Conservation (phyloP, 2,888 invertebrate species). For the Neoascia interrupta region DNA sequence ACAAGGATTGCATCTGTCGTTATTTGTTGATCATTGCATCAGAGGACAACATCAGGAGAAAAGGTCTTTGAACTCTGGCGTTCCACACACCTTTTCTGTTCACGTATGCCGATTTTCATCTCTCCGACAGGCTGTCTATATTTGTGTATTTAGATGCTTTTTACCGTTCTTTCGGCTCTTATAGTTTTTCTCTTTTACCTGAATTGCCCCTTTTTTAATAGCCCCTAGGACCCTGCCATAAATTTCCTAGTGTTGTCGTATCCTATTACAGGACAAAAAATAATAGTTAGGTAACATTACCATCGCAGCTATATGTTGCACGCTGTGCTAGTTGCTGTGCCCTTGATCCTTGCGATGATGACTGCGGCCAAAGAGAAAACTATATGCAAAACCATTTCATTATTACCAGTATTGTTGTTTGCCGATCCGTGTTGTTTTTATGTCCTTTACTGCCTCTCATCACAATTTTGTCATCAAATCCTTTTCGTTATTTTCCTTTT, state of each 20-base stretch:
- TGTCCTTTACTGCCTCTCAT: constrained; percentile 38
- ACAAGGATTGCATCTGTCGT: constrained; percentile 61
- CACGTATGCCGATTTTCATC: constrained; percentile 14
- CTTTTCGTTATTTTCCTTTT: constrained; percentile 21
- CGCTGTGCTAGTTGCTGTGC: constrained; percentile 23
- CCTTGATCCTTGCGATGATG: constrained; percentile 24
- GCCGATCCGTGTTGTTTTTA: constrained; percentile 7
- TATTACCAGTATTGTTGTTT: constrained; percentile 28
- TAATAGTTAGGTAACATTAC: constrained; percentile 10
- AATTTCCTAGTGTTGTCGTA: constrained; percentile 38
- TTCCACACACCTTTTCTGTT: constrained; percentile 2
- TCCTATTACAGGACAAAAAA: constrained; percentile 29
- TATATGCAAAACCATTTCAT: constrained; percentile 57
- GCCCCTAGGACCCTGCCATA: constrained; percentile 29
- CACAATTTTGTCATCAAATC: constrained; percentile 48
- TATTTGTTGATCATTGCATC: constrained; percentile 68
- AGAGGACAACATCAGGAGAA: constrained; percentile 56
- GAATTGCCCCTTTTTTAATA: constrained; percentile 16
- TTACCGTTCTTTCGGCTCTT: constrained; percentile 44
- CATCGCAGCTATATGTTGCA: not conserved
- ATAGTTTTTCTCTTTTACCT: constrained; percentile 30
- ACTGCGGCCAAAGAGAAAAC: constrained; percentile 24
- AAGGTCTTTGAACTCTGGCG: constrained; percentile 61
- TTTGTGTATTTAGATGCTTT: constrained; percentile 60
- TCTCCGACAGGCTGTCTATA: constrained; percentile 40